Conservation (phyloP, 2,888 invertebrate species). For the Lymantria monacha region DNA sequence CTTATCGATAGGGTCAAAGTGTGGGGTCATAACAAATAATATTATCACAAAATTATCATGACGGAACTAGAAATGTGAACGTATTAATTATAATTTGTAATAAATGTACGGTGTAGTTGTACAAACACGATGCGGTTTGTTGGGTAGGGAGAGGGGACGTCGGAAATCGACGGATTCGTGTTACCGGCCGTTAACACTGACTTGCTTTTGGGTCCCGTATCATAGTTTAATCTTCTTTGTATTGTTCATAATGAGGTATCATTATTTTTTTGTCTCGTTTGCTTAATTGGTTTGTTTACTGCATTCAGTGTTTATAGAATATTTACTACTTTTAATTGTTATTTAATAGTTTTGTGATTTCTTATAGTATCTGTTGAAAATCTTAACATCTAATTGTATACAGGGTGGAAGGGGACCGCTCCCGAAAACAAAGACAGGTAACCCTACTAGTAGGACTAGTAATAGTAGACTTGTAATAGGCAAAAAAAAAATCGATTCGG, state of each 20-base stretch:
- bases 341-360: neutral
- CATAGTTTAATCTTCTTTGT: constrained; percentile 5
- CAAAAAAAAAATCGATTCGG: too few species aligned
- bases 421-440: too few species aligned
- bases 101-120: constrained; percentile 44
- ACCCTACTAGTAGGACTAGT: too few species aligned
- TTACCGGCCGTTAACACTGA: constrained; percentile 18
- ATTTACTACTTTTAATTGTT: neutral
- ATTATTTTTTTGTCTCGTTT: constrained; percentile 1
- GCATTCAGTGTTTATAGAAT: neutral
- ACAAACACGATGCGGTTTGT: constrained; percentile 26
- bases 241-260: constrained; percentile 6
- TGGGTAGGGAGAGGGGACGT: constrained; percentile 22
- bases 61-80: constrained; percentile 39
- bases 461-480: too few species aligned
- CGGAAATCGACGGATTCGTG: constrained; percentile 26
- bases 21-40: constrained; percentile 67
- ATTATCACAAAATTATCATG: constrained; percentile 65
- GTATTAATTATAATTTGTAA: constrained; percentile 49
- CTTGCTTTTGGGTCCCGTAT: constrained; percentile 28
- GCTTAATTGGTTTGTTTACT: constrained; percentile 1
- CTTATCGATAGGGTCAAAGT: constrained; percentile 55
- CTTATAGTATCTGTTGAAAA: neutral
- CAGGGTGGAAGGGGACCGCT: too few species aligned
- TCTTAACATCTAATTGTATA: too few species aligned